Percentiles rank a stretch among this genome's conserved stretches.
Evolutionary conservation across 2,797 vertebrate genomes (phyloP).

Genomic region (Sebastes diploproa): DNA sequence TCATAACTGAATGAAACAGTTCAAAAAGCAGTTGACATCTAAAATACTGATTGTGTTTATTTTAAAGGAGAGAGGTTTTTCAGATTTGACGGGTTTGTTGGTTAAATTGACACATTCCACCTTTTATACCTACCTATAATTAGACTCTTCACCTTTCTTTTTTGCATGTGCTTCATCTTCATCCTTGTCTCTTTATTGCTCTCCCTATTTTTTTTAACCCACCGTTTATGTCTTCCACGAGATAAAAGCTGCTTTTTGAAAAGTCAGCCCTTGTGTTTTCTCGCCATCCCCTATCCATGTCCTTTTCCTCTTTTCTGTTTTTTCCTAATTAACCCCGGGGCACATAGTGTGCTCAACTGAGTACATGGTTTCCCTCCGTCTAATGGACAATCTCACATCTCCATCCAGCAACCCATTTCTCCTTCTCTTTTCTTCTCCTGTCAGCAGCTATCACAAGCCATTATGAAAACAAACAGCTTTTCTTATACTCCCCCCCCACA

Average conservation of each 20-base stretch:
- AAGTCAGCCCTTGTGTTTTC: slow-evolving; percentile 18
- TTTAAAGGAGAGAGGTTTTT: slow-evolving; percentile 7
- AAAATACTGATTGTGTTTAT: background rate
- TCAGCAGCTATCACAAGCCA: slow-evolving; percentile 59
- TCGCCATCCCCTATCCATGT: slow-evolving; percentile 17
- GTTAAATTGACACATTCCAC: slow-evolving; percentile 8
- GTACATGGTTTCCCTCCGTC: slow-evolving; percentile 17
- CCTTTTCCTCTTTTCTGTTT: background rate
- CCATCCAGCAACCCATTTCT: slow-evolving; percentile 21
- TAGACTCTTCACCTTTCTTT: slow-evolving; percentile 2
- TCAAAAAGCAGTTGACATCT: slow-evolving; percentile 11
- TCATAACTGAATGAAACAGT: slow-evolving; percentile 19
- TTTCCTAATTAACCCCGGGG: slow-evolving; percentile 72
- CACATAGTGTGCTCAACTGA: slow-evolving; percentile 13
- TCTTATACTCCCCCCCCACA: background rate
- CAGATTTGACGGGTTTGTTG: background rate
- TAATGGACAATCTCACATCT: slow-evolving; percentile 56
- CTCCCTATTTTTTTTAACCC: slow-evolving; percentile 13
- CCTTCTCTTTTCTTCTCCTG: slow-evolving; percentile 42
- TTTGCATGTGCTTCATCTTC: slow-evolving; percentile 8
- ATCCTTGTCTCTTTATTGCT: background rate
- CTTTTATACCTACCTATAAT: slow-evolving; percentile 11
- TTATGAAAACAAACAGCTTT: slow-evolving; percentile 54
- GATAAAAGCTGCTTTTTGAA: slow-evolving; percentile 38
- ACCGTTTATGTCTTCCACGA: slow-evolving; percentile 16